A percentile compares a stretch with the other conserved stretches of the same genome.
These are phyloP conservation scores for Unio delphinus DNA, from an alignment of 2,888 invertebrate species.

Conservation along the genomic window DNA sequence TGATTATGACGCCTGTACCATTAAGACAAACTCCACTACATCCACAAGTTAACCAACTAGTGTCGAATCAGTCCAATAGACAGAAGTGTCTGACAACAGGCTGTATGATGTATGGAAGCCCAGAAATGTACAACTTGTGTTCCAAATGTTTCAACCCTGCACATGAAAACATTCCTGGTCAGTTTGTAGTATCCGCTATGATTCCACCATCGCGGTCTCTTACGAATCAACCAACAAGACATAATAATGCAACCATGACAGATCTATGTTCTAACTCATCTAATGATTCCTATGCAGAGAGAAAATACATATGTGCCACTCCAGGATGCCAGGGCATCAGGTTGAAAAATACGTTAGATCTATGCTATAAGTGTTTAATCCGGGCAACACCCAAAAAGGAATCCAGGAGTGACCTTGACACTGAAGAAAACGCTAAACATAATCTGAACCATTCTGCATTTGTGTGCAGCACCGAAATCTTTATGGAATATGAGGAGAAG, in stretches of 20 bases:
- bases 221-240: too few species aligned
- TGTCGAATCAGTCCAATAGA: not conserved
- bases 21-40: not conserved
- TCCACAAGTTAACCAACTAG: not conserved
- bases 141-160: constrained; percentile 26
- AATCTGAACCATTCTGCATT: too few species aligned
- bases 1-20: not conserved
- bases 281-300: constrained; percentile 5
- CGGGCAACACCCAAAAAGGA: too few species aligned
- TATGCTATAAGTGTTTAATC: constrained; percentile 15
- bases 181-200: too few species aligned
- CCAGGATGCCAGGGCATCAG: constrained; percentile 38
- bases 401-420: too few species aligned
- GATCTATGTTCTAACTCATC: not conserved
- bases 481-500: constrained; percentile 16
- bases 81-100: constrained; percentile 30
- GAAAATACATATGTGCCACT: constrained; percentile 37
- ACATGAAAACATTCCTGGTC: too few species aligned
- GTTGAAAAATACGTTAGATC: constrained; percentile 10
- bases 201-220: too few species aligned
- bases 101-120: constrained; percentile 45
- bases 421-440: too few species aligned
- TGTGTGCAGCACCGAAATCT: not conserved
- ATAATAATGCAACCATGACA: too few species aligned
- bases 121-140: constrained; percentile 38